Percentiles rank a stretch among this genome's conserved stretches.
Evolutionary conservation across 2,113 vertebrate species (phyloP).

Genomic region (Perccottus glenii): DNA sequence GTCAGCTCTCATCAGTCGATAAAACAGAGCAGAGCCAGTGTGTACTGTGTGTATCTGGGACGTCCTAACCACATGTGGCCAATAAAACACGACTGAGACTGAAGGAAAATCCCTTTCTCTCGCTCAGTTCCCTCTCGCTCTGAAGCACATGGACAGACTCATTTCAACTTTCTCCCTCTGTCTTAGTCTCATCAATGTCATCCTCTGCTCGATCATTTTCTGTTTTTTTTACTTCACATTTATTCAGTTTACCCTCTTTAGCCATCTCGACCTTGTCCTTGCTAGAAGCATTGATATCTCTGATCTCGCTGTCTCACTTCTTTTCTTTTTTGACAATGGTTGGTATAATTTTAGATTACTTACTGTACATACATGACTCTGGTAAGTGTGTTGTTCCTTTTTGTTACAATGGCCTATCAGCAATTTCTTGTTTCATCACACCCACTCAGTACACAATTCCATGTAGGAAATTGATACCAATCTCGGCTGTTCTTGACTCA

Average conservation of each 20-base stretch:
- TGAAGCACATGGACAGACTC: conserved; percentile 26
- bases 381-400: too few species aligned
- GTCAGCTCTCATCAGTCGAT: conserved; percentile 40
- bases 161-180: conserved; percentile 32
- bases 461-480: too few species aligned
- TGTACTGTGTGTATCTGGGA: conserved; percentile 50
- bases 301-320: too few species aligned
- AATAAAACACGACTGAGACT: conserved; percentile 61
- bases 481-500: too few species aligned
- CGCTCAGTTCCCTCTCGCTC: conserved; percentile 6
- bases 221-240: neutral
- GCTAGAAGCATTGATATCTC: too few species aligned
- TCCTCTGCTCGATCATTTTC: too few species aligned
- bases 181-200: neutral
- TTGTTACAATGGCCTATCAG: too few species aligned
- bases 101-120: conserved; percentile 61
- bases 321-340: too few species aligned
- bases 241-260: neutral
- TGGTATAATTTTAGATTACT: too few species aligned
- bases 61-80: conserved; percentile 64
- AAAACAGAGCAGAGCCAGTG: conserved; percentile 19
- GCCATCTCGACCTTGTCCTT: neutral
- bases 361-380: too few species aligned
- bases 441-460: too few species aligned
- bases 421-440: too few species aligned